Evolutionary conservation across 2,888 invertebrate species (phyloP), one percentile per base, ranked within the genome.

Genomic region (Leptopilina myrica): DNA sequence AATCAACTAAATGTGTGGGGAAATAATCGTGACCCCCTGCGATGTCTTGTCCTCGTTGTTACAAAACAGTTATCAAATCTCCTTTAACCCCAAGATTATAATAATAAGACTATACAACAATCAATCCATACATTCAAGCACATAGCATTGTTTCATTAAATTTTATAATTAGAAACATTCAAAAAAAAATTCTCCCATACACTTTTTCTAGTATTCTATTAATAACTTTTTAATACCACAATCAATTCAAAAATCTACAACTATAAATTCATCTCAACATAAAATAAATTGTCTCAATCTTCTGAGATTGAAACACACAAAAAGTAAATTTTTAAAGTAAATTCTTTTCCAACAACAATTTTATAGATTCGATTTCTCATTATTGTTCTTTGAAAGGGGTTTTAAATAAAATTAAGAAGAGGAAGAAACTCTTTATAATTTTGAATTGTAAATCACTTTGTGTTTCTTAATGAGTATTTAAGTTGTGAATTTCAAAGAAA

Each of bases 21-120:
- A 83, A 84, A 79, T 77, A 79, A 81, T 82, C 80, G 65, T 64
- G 80, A 85, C 84, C 86, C 86, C 87, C 86, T 85, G 85, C 87
- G 84, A 86, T 82, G 85, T 82, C 85, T 84, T 82, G 81, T 78
- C 76, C 80, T 69, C 53, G 69, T 65, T 83, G 67, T 87, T 87
- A 85, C 87, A 84, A 85, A 86, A 85, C 80, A 76, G 79, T 86
- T 88, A 86, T 88, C 85, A 33, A 33, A 0, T 86, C 84, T 76
- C 83, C 85, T 88, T 85, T 88, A 83, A 87, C 87, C 87, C 84
- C 82, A 78, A 84, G 84, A 82, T 82, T 82, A 20, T 20, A 33
- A 33, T 33, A 33, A 33, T 33, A 33, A 33, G 33, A 3, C 33
- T 33, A 20, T 20, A 33, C 33, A 33, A 33, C 33, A 33, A 81